Percentiles rank a stretch among this genome's conserved stretches.
Evolutionary conservation across 2,888 invertebrate species (phyloP).

Genomic region (Operophtera brumata): DNA sequence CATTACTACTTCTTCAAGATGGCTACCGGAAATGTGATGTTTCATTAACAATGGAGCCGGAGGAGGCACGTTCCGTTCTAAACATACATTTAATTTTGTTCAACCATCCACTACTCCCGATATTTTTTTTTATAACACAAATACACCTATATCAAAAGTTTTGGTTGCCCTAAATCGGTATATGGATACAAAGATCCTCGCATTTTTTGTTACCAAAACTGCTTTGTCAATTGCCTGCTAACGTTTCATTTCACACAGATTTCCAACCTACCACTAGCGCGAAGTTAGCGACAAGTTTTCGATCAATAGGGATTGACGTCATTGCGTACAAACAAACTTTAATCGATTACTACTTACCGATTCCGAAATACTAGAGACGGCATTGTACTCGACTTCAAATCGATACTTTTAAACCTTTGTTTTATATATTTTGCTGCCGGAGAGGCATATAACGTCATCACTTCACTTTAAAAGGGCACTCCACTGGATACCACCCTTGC

Average conservation of each 20-base stretch:
- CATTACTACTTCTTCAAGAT: constrained; percentile 58
- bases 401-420: constrained; percentile 72
- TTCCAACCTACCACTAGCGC: constrained; percentile 25
- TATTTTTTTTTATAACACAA: too few species aligned
- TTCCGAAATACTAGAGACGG: constrained; percentile 83
- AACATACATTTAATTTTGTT: neutral
- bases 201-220: too few species aligned
- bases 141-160: too few species aligned
- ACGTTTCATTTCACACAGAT: constrained; percentile 44
- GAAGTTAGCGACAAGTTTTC: constrained; percentile 47
- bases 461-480: constrained; percentile 68
- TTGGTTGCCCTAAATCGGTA: too few species aligned
- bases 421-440: constrained; percentile 74
- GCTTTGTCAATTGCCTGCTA: neutral
- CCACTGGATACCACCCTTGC: constrained; percentile 51
- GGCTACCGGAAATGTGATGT: constrained; percentile 70
- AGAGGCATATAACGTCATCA: constrained; percentile 79
- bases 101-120: too few species aligned
- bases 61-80: constrained; percentile 20
- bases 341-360: constrained; percentile 80
- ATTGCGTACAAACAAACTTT: constrained; percentile 44
- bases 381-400: constrained; percentile 74
- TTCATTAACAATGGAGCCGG: constrained; percentile 22
- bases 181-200: too few species aligned
- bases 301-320: constrained; percentile 46